Conservation (phyloP, 2,113 vertebrate species). For the Syngnathoides biaculeatus region DNA sequence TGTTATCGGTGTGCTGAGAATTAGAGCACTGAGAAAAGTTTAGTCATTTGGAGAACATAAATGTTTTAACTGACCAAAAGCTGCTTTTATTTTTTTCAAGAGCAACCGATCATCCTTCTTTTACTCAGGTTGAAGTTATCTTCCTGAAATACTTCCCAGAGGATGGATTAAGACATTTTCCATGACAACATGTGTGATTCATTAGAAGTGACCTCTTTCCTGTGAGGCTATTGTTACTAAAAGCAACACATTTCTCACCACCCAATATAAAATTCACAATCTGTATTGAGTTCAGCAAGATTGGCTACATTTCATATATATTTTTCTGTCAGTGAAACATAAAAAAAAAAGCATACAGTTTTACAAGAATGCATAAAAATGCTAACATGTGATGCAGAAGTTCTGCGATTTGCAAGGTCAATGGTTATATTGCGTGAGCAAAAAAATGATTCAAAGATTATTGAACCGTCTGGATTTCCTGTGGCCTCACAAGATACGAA, state of each 20-base stretch:
- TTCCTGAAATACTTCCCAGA: no score
- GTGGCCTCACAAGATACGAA: neutral
- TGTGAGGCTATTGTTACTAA: neutral
- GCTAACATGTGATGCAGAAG: no score
- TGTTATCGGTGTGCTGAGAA: no score
- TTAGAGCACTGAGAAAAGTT: no score
- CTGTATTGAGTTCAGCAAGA: neutral
- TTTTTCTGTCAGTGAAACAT: neutral
- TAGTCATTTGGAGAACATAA: no score
- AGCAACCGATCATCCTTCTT: no score
- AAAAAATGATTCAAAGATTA: neutral
- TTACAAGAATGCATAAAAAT: no score
- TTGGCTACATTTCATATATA: neutral
- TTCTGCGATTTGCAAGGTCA: neutral
- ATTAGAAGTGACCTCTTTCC: no score
- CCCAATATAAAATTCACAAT: neutral
- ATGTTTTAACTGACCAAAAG: no score
- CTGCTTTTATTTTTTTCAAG: no score
- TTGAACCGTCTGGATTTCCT: neutral
- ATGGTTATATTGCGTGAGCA: neutral
- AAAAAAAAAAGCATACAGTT: neutral
- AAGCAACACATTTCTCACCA: neutral
- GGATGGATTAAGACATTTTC: no score
- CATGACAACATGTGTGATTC: neutral
- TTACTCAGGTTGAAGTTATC: no score